These are phyloP conservation scores for Lithobius niger DNA, from an alignment of 1,140 invertebrate species.

Conservation along the genomic window DNA sequence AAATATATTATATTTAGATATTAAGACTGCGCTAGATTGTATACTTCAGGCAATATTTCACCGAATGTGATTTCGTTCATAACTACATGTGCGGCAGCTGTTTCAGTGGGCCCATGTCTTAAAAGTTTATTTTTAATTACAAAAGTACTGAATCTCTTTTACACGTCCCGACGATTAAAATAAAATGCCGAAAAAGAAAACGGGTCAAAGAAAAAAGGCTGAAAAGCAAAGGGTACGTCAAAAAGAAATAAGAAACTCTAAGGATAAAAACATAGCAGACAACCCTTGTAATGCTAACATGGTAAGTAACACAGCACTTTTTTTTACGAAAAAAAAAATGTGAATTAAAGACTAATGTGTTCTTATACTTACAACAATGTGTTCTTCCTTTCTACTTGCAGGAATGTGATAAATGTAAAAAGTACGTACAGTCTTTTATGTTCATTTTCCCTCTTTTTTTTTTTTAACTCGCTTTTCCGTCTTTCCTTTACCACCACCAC, in stretches of 20 bases:
- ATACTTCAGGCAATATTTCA: no score
- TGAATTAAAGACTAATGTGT: constrained; percentile 14
- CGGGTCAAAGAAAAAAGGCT: constrained; percentile 89
- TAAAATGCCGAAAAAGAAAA: constrained; percentile 94
- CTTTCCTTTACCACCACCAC: not conserved
- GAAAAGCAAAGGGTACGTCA: constrained; percentile 85
- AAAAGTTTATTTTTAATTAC: no score
- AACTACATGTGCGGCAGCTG: no score
- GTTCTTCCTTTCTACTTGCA: constrained; percentile 31
- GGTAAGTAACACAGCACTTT: no score
- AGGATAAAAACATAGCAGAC: constrained; percentile 63
- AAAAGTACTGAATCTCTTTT: no score
- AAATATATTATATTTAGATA: no score
- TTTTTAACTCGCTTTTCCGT: not conserved
- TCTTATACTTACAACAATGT: constrained; percentile 11
- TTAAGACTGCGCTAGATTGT: no score
- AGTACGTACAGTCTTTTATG: constrained; percentile 24
- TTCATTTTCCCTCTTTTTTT: not conserved
- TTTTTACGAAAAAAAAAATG: constrained; percentile 9
- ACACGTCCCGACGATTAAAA: no score
- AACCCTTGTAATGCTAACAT: constrained; percentile 81
- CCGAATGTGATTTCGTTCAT: no score
- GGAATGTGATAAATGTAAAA: constrained; percentile 53
- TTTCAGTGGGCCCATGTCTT: no score
- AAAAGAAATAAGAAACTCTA: constrained; percentile 73